Evolutionary conservation across 2,797 vertebrate genomes (phyloP).

Genomic region (Sebastes kiyomatsui): DNA sequence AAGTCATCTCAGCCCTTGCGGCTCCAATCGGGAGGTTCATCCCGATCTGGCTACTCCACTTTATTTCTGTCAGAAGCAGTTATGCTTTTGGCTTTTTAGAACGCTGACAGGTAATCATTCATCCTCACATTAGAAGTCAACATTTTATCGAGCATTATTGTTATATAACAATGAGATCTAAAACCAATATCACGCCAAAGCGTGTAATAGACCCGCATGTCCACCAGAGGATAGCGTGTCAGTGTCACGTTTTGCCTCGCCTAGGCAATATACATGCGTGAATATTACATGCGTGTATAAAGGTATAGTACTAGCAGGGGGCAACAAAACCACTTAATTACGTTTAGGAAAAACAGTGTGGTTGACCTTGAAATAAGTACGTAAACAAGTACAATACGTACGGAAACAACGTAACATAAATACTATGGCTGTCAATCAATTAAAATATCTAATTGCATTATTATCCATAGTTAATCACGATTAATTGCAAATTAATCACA

Average conservation of each 20-base stretch:
- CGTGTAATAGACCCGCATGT: not conserved
- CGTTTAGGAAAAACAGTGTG: fast-evolving
- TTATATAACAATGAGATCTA: slow-evolving; percentile 1
- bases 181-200: not conserved
- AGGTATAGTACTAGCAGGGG: not conserved
- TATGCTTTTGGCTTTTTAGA: slow-evolving; percentile 40
- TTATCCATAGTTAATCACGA: too few relatives aligned
- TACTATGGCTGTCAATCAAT: too few relatives aligned
- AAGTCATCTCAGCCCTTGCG: slow-evolving; percentile 44
- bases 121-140: slow-evolving; percentile 5
- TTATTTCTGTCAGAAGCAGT: slow-evolving; percentile 41
- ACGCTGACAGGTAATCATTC: slow-evolving; percentile 28
- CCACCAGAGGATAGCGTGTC: not conserved
- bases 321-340: not conserved
- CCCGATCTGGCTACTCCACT: slow-evolving; percentile 21
- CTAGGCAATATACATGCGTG: too few relatives aligned
- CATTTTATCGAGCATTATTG: slow-evolving; percentile 4
- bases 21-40: slow-evolving; percentile 14
- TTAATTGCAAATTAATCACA: too few relatives aligned
- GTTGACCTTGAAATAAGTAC: not conserved
- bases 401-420: not conserved
- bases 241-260: not conserved
- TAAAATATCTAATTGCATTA: too few relatives aligned
- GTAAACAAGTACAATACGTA: not conserved
- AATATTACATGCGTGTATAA: too few relatives aligned